These are phyloP conservation scores for Labeo rohita DNA, from an alignment of 2,113 vertebrate species.

Conservation along the genomic window DNA sequence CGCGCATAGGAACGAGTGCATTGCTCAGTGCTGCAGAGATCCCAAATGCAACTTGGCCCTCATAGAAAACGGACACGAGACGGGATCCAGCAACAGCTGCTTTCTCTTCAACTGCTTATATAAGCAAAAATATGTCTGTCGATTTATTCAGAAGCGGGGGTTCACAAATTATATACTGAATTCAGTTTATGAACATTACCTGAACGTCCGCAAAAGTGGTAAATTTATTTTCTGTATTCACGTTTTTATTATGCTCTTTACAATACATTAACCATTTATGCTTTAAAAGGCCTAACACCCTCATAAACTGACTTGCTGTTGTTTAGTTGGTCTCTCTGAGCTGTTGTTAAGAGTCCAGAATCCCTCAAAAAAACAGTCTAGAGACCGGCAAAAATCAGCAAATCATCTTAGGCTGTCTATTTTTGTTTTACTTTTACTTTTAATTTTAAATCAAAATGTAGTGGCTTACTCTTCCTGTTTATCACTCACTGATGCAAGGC, in stretches of 20 bases:
- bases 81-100: conserved; percentile 68
- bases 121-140: conserved; percentile 83
- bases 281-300: background rate
- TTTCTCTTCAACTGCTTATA: conserved; percentile 86
- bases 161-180: conserved; percentile 79
- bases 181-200: conserved; percentile 72
- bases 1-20: conserved; percentile 69
- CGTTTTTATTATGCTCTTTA: background rate
- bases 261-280: background rate
- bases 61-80: conserved; percentile 66
- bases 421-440: too few relatives aligned
- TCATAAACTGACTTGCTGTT: background rate
- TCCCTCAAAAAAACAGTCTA: too few relatives aligned
- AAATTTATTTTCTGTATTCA: background rate
- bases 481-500: background rate
- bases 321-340: background rate
- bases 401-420: too few relatives aligned
- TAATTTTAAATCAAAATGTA: background rate
- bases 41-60: conserved; percentile 83
- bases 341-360: too few relatives aligned
- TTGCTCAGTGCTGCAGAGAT: conserved; percentile 77
- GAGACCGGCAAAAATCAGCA: too few relatives aligned
- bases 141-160: conserved; percentile 78
- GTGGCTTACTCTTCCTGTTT: background rate
- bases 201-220: conserved; percentile 40